Percentiles rank a stretch among this genome's conserved stretches.
Evolutionary conservation across 2,113 vertebrate genomes (phyloP).

Genomic region (Chinchilla lanigera): DNA sequence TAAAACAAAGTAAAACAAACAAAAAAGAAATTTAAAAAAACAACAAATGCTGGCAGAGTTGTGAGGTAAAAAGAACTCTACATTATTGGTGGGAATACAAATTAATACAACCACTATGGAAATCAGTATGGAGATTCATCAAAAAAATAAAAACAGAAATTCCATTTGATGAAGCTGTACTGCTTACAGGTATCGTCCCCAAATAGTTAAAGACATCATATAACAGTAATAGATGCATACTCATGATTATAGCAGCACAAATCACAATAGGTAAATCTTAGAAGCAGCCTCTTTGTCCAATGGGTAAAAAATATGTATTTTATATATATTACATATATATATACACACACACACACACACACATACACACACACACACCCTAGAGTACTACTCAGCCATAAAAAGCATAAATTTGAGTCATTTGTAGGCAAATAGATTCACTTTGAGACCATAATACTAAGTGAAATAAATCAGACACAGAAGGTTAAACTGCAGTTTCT

Average conservation of each 20-base stretch:
- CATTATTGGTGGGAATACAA: neutral
- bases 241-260: neutral
- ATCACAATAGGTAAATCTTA: neutral
- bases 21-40: neutral
- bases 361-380: neutral
- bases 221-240: neutral
- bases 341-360: too few relatives aligned
- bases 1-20: neutral
- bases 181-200: neutral
- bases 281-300: neutral
- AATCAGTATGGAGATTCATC: neutral
- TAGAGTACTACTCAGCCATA: neutral
- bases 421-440: neutral
- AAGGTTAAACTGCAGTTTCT: neutral
- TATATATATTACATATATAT: too few relatives aligned
- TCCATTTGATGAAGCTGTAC: neutral
- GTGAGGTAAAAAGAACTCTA: neutral
- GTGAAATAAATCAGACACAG: neutral
- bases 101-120: neutral
- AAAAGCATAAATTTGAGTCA: neutral
- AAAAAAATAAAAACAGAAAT: neutral
- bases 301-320: neutral
- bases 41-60: neutral
- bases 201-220: neutral
- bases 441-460: neutral